Evolutionary conservation across 2,888 invertebrate species (phyloP).

Genomic region (Brachypalpus laphriformis): DNA sequence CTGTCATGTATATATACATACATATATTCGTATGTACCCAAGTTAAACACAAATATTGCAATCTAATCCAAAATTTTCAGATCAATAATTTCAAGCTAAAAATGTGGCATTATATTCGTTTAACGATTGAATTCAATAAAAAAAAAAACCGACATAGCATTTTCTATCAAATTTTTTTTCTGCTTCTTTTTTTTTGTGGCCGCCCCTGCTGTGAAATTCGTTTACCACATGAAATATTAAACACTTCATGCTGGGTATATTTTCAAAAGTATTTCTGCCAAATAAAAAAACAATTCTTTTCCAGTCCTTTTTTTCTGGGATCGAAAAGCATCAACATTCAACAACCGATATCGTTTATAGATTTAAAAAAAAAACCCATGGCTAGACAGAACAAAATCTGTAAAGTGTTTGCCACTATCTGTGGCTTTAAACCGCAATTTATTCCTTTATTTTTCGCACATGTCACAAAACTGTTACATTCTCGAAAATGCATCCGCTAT

Average conservation of each 20-base stretch:
- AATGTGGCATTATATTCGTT: neutral
- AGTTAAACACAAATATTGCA: neutral
- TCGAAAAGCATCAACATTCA: neutral
- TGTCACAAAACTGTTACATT: neutral
- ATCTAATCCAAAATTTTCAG: neutral
- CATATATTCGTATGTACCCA: neutral
- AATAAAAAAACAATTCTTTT: neutral
- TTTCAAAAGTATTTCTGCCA: neutral
- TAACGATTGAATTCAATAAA: neutral
- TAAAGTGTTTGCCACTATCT: neutral
- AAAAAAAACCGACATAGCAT: neutral
- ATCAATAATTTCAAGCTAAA: neutral
- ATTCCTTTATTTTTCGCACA: neutral
- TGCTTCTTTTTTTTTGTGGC: neutral
- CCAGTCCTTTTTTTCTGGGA: neutral
- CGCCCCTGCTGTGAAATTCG: slow-evolving; percentile 15
- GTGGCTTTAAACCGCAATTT: slow-evolving; percentile 1
- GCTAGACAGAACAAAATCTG: neutral
- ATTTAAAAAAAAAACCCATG: neutral
- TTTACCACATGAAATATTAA: slow-evolving; percentile 29
- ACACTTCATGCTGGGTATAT: slow-evolving; percentile 1
- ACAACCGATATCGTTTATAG: slow-evolving; percentile 3
- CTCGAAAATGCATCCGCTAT: slow-evolving; percentile 32
- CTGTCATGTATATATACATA: neutral
- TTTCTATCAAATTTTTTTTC: neutral